Evolutionary conservation across 2,888 invertebrate species (phyloP).

Genomic region (Salpingus planirostris): DNA sequence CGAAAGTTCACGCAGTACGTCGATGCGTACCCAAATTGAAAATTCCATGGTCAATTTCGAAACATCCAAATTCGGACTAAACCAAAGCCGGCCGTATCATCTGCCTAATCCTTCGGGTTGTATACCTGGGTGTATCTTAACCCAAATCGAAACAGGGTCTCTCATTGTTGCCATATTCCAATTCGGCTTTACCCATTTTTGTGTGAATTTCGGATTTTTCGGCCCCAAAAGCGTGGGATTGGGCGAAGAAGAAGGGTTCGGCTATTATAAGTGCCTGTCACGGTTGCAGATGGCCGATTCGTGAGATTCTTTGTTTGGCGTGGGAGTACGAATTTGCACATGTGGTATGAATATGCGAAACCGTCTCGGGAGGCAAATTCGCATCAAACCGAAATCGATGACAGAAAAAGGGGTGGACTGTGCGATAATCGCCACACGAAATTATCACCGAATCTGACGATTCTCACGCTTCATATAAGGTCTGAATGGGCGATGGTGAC

Average conservation of each 20-base stretch:
- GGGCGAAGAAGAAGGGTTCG: slow-evolving; percentile 10
- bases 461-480: too few species aligned
- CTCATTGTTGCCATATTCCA: background rate
- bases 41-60: slow-evolving; percentile 10
- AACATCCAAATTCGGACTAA: too few species aligned
- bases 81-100: too few species aligned
- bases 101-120: background rate
- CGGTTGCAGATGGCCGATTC: slow-evolving; percentile 14
- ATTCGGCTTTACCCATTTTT: slow-evolving; percentile 4
- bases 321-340: slow-evolving; percentile 15
- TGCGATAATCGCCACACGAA: too few species aligned
- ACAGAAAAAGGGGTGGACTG: too few species aligned
- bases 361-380: too few species aligned
- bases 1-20: slow-evolving; percentile 8
- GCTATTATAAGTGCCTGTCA: slow-evolving; percentile 14
- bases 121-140: background rate
- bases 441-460: too few species aligned
- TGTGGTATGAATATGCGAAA: too few species aligned
- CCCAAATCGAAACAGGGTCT: too few species aligned
- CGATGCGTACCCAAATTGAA: slow-evolving; percentile 5
- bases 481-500: too few species aligned
- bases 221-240: slow-evolving; percentile 8
- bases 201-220: slow-evolving; percentile 9
- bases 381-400: too few species aligned
- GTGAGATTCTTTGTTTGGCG: slow-evolving; percentile 12